Conservation (phyloP, 2,888 invertebrate species). For the Rhabditoides inermis region DNA sequence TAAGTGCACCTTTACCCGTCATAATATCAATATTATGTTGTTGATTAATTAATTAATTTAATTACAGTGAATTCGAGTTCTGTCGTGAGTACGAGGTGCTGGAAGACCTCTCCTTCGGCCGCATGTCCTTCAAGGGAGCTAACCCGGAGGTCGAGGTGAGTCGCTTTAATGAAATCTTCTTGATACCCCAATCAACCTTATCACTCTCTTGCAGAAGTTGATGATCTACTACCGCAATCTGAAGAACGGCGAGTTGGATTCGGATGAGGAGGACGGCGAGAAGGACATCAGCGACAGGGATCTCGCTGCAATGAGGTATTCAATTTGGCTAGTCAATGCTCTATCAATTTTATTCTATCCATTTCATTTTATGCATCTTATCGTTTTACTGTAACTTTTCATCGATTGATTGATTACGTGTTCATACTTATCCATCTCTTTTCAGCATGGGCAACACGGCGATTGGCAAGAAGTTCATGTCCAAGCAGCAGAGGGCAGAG, state of each 20-base stretch:
- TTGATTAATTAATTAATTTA: not conserved
- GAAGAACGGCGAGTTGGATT: slow-evolving; percentile 21
- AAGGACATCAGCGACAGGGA: slow-evolving; percentile 30
- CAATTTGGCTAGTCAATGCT: not conserved
- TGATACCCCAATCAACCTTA: not conserved
- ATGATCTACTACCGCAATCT: slow-evolving; percentile 28
- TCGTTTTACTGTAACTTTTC: slow-evolving; percentile 9
- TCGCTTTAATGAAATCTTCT: not conserved
- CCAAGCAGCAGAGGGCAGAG: slow-evolving; percentile 13
- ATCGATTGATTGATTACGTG: not conserved
- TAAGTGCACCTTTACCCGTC: too few species aligned
- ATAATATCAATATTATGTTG: too few species aligned
- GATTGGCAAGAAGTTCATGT: slow-evolving; percentile 6
- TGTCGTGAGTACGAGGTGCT: slow-evolving; percentile 66
- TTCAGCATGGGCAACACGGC: slow-evolving; percentile 9
- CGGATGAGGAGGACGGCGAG: slow-evolving; percentile 24
- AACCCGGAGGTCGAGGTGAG: slow-evolving; percentile 76
- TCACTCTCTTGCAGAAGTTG: slow-evolving; percentile 15
- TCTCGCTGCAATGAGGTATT: slow-evolving; percentile 27
- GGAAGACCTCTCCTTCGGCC: slow-evolving; percentile 72
- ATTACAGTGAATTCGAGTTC: slow-evolving; percentile 12
- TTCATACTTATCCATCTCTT: slow-evolving; percentile 3
- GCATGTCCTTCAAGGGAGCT: slow-evolving; percentile 82
- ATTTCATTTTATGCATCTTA: slow-evolving; percentile 7
- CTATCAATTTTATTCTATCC: slow-evolving; percentile 2